Evolutionary conservation across 2,888 invertebrate species (phyloP).

Genomic region (Ernsta delagoae): DNA sequence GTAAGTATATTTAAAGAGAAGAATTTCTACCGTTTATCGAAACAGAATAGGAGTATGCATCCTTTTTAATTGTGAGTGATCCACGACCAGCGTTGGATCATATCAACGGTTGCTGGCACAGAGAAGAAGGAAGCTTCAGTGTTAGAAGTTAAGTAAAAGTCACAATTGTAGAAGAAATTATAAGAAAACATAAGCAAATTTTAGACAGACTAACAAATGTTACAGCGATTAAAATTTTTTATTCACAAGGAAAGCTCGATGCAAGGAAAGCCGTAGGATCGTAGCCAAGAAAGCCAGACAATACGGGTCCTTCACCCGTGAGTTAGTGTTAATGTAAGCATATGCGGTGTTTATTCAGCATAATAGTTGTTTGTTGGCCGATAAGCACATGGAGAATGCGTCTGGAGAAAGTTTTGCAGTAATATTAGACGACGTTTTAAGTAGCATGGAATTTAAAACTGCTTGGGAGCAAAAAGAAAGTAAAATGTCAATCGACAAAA

Average conservation of each 20-base stretch:
- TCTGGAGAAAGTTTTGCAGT: conserved; percentile 31
- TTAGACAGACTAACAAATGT: neutral
- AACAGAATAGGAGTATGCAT: too few relatives aligned
- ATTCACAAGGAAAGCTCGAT: neutral
- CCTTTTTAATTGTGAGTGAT: too few relatives aligned
- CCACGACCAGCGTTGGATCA: too few relatives aligned
- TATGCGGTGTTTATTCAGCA: conserved; percentile 32
- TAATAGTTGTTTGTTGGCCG: conserved; percentile 20
- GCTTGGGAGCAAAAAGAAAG: too few relatives aligned
- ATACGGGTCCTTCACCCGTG: conserved; percentile 29
- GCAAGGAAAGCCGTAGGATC: conserved; percentile 20
- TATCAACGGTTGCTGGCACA: too few relatives aligned
- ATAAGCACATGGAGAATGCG: conserved; percentile 10
- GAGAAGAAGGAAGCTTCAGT: too few relatives aligned
- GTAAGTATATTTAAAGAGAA: too few relatives aligned
- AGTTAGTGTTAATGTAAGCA: conserved; percentile 36
- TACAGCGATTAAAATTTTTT: neutral
- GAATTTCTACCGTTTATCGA: too few relatives aligned
- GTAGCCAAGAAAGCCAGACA: conserved; percentile 35
- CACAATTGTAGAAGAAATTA: too few relatives aligned
- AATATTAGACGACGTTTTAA: neutral
- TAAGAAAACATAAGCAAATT: neutral
- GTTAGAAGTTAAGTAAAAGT: too few relatives aligned
- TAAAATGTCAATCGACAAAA: too few relatives aligned
- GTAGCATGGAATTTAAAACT: neutral